Percentiles rank a stretch among this genome's conserved stretches.
Conservation (phyloP, 2,888 invertebrate species). For the Endomychus coccineus region DNA sequence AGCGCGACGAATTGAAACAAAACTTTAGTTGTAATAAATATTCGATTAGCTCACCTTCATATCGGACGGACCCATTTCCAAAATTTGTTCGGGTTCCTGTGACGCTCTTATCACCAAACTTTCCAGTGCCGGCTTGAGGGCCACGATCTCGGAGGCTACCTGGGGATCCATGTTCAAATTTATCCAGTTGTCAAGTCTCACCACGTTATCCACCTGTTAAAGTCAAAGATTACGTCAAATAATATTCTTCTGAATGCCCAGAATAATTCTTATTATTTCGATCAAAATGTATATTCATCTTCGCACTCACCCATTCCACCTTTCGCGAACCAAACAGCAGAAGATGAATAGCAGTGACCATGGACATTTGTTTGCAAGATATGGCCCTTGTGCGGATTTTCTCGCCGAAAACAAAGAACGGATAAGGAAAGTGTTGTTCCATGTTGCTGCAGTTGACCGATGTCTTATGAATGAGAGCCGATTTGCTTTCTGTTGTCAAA, state of each 20-base stretch:
- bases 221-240: not conserved
- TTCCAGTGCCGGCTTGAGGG: conserved; percentile 84
- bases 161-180: conserved; percentile 77
- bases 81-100: conserved; percentile 68
- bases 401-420: conserved; percentile 96
- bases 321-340: conserved; percentile 88
- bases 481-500: conserved; percentile 88
- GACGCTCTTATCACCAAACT: conserved; percentile 73
- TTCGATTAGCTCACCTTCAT: conserved; percentile 52
- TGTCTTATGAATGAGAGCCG: conserved; percentile 92
- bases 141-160: conserved; percentile 73
- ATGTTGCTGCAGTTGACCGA: conserved; percentile 89
- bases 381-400: conserved; percentile 95
- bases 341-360: conserved; percentile 91
- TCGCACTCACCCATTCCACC: conserved; percentile 57
- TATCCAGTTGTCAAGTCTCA: conserved; percentile 90
- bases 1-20: too few relatives aligned
- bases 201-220: conserved; percentile 55
- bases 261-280: too few relatives aligned
- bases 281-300: too few relatives aligned
- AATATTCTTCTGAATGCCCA: too few relatives aligned
- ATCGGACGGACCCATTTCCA: conserved; percentile 56
- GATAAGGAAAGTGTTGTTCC: conserved; percentile 81
- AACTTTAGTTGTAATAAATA: too few relatives aligned
- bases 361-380: conserved; percentile 88